A percentile compares a stretch with the other conserved stretches of the same genome.
These are phyloP conservation scores for Thelaira solivaga DNA, from an alignment of 2,888 invertebrate genomes.

Conservation along the genomic window DNA sequence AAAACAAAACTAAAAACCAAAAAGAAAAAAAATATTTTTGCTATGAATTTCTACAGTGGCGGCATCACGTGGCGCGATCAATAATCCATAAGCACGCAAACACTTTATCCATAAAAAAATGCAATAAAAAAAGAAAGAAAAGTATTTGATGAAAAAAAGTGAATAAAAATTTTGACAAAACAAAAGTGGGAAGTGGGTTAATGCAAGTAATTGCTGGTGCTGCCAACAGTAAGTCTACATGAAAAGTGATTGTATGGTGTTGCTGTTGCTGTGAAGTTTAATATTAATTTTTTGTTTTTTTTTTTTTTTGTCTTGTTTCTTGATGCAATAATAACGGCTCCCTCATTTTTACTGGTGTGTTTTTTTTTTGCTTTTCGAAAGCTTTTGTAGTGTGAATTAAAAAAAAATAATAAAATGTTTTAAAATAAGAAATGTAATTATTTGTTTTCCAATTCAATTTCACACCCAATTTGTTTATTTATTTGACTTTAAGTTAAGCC, in stretches of 20 bases:
- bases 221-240: constrained; percentile 28
- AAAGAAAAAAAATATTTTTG: not conserved
- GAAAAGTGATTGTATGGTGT: constrained; percentile 52
- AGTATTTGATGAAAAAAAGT: too few species aligned
- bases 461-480: constrained; percentile 54
- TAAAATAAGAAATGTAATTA: constrained; percentile 43
- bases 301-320: too few species aligned
- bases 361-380: constrained; percentile 16
- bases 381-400: constrained; percentile 30
- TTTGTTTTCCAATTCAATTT: constrained; percentile 52
- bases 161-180: constrained; percentile 23
- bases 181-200: constrained; percentile 71
- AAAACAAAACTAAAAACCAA: not conserved
- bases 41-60: constrained; percentile 49
- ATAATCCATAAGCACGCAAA: constrained; percentile 72
- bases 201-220: constrained; percentile 66
- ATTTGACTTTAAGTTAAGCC: constrained; percentile 33
- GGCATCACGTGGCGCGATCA: constrained; percentile 72
- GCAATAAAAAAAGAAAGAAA: not conserved
- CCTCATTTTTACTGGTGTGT: constrained; percentile 46
- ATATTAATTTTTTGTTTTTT: constrained; percentile 53
- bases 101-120: constrained; percentile 56
- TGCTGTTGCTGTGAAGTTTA: constrained; percentile 31
- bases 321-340: constrained; percentile 47
- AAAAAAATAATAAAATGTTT: constrained; percentile 8